These are phyloP conservation scores for Pelodiscus sinensis DNA, from an alignment of 2,113 vertebrate genomes.

Conservation along the genomic window DNA sequence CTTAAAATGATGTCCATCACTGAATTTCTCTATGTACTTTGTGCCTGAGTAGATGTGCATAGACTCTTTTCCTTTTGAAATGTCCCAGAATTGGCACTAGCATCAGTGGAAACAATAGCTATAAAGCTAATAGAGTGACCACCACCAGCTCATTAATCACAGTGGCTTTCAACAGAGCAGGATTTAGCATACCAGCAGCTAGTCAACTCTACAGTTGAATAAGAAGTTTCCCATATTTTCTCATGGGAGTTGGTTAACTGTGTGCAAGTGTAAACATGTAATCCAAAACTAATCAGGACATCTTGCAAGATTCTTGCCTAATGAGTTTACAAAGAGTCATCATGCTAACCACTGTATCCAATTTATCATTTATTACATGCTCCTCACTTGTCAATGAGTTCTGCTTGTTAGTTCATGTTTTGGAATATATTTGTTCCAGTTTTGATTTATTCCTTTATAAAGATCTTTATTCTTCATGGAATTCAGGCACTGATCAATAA, in stretches of 20 bases:
- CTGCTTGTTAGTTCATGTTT: neutral
- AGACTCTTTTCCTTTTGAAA: neutral
- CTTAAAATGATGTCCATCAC: neutral
- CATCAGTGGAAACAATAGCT: neutral
- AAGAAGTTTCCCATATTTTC: slow-evolving; percentile 5
- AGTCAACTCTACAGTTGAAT: neutral
- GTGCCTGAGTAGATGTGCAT: neutral
- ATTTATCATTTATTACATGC: slow-evolving; percentile 22
- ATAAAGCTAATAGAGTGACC: neutral
- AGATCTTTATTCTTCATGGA: neutral
- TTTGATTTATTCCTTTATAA: neutral
- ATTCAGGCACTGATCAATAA: neutral
- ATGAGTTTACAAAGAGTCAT: neutral
- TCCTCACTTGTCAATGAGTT: neutral
- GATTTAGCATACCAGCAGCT: fast-evolving
- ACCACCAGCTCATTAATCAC: neutral
- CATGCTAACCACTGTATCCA: neutral
- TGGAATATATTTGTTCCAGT: neutral
- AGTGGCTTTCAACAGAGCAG: neutral
- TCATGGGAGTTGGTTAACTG: neutral
- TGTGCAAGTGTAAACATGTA: neutral
- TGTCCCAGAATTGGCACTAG: neutral
- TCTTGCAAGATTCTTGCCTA: neutral
- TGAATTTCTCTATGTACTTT: neutral
- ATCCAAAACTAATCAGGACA: slow-evolving; percentile 17